Evolutionary conservation across 2,797 vertebrate species (phyloP).

Genomic region (Sciurus vulgaris): DNA sequence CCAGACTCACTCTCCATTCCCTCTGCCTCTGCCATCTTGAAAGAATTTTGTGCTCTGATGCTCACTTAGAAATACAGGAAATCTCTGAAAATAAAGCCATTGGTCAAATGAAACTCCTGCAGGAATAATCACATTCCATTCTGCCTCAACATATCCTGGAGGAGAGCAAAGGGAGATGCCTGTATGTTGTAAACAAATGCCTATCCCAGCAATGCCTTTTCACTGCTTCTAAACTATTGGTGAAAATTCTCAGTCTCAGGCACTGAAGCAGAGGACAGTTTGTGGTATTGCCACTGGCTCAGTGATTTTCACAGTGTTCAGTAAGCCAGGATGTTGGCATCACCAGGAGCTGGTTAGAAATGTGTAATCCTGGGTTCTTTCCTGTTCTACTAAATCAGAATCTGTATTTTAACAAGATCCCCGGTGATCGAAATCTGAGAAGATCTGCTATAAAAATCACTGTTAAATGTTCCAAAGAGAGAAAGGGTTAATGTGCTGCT

Average conservation of each 20-base stretch:
- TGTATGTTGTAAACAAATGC: background rate
- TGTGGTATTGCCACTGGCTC: no score
- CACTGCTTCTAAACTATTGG: background rate
- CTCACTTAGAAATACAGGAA: background rate
- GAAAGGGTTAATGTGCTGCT: background rate
- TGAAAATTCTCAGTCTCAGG: background rate
- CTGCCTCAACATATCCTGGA: background rate
- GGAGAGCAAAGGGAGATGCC: background rate
- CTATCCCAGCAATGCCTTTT: background rate
- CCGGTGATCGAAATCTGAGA: background rate
- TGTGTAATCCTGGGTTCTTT: background rate
- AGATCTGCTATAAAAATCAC: background rate
- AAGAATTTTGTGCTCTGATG: background rate
- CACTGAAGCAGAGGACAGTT: background rate
- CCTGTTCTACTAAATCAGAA: background rate
- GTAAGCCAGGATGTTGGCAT: background rate
- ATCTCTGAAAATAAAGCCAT: background rate
- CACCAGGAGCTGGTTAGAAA: background rate
- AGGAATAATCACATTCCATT: background rate
- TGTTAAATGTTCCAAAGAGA: background rate
- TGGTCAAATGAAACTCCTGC: background rate
- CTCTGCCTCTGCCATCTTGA: background rate
- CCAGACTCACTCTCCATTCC: no score
- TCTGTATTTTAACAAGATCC: conserved; percentile 2
- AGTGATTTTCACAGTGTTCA: background rate